Evolutionary conservation across 2,888 invertebrate species (phyloP), one percentile per base, ranked within the genome.

Genomic region (Eulithis testata): DNA sequence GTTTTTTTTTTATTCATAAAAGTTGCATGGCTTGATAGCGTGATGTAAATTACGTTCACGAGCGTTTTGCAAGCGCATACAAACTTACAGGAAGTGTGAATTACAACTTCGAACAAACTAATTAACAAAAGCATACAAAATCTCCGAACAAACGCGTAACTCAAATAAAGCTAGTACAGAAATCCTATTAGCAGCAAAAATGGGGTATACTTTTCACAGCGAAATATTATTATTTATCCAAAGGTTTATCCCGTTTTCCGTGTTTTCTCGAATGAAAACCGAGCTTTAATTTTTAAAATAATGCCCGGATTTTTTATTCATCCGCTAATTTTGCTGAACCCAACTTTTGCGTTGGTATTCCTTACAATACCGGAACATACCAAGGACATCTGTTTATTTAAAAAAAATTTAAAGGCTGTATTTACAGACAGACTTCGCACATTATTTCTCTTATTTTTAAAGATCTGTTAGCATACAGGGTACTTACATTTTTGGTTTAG

Each of bases 221-320:
- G 43, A 63, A 67, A 63, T 67, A 67, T 67, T 63, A 67, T 60
- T 67, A 67, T 67, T 67, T 67, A 67, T 63, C 27, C 50, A 65
- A 57, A 53, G 64, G 60, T 43, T 58, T 63, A 63, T 63, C 49
- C 37, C 36, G 49, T 53, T 63, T 59, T 53, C 63, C 60, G 55
- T 55, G 64, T 65, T 61, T 63, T 52, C 52, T 52, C 60, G 63
- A 60, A 63, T 63, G 63, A 63, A 57, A 60, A 54, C 43, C 11
- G 37, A 49, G 57, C 12, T 50, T 67, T 60, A 67, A 60, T 67
- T 63, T 64, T 67, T 63, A 53, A 63, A 64, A 57, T 63, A 53
- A 63, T 57, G 50, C 63, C 56, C 37, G n/a, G 27, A 54, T 63
- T 58, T 59, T 63, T 67, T 63, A 67, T 67, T 63, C 60, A 63